Percentiles rank a stretch among this genome's conserved stretches.
Evolutionary conservation across 2,113 vertebrate genomes (phyloP).

Genomic region (Phycodurus eques): DNA sequence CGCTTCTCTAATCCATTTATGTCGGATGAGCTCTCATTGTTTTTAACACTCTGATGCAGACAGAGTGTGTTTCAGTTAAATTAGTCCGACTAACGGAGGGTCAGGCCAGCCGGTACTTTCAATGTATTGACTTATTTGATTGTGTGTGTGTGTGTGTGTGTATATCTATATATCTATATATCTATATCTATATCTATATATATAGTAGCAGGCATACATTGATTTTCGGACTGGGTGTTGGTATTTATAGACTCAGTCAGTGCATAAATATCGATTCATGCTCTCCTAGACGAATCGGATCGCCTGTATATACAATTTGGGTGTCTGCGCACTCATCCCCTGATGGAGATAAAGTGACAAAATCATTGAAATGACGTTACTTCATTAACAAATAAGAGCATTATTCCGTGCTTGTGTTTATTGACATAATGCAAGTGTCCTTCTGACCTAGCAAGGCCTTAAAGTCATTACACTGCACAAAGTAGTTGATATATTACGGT

Average conservation of each 20-base stretch:
- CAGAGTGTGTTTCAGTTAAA: conserved; percentile 24
- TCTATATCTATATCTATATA: conserved; percentile 51
- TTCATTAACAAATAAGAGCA: background rate
- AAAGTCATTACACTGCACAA: too few species aligned
- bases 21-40: conserved; percentile 26
- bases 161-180: background rate
- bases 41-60: conserved; percentile 25
- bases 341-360: background rate
- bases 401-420: background rate
- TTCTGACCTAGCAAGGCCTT: too few species aligned
- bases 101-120: conserved; percentile 11
- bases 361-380: conserved; percentile 1
- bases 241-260: conserved; percentile 66
- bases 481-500: background rate
- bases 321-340: conserved; percentile 15
- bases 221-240: conserved; percentile 62
- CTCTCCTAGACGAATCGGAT: conserved; percentile 30
- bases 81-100: conserved; percentile 17
- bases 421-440: background rate
- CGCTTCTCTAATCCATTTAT: conserved; percentile 32
- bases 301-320: conserved; percentile 17
- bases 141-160: background rate
- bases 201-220: conserved; percentile 67
- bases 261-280: conserved; percentile 68
- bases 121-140: conserved; percentile 23